These are phyloP conservation scores for Odontomachus brunneus DNA, from an alignment of 1,140 invertebrate genomes.

Conservation along the genomic window DNA sequence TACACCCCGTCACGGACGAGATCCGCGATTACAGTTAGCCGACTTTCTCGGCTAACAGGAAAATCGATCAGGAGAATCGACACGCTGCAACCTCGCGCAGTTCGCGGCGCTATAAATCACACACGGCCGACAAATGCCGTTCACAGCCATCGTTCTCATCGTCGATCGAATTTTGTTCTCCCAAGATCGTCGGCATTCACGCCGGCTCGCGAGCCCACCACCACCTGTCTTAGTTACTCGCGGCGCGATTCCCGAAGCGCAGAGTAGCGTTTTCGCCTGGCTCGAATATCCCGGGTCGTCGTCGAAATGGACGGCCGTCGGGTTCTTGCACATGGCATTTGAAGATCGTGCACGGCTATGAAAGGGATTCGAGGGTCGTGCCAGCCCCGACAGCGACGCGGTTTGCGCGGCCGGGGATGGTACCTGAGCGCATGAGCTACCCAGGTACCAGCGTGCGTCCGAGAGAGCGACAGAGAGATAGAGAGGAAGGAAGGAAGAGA, in stretches of 20 bases:
- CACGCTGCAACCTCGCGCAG: background rate
- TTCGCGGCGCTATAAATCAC: slow-evolving; percentile 50
- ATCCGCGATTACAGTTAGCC: too few relatives aligned
- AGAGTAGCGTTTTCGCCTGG: slow-evolving; percentile 22
- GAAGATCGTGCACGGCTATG: slow-evolving; percentile 58
- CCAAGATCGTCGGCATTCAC: slow-evolving; percentile 41
- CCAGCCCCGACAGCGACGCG: slow-evolving; percentile 36
- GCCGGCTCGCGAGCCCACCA: background rate
- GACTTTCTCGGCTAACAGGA: too few relatives aligned
- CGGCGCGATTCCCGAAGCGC: slow-evolving; percentile 14
- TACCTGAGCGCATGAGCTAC: background rate
- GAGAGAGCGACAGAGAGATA: too few relatives aligned
- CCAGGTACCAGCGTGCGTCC: too few relatives aligned
- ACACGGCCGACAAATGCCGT: slow-evolving; percentile 35
- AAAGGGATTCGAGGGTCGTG: slow-evolving; percentile 60
- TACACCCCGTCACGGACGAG: too few relatives aligned
- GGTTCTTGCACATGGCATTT: slow-evolving; percentile 60
- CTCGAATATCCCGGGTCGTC: slow-evolving; percentile 26
- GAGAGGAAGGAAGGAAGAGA: background rate
- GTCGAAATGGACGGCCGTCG: slow-evolving; percentile 27
- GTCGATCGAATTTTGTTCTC: background rate
- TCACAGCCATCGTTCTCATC: slow-evolving; percentile 22
- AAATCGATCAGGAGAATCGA: slow-evolving; percentile 19
- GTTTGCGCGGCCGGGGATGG: background rate
- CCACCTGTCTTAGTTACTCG: slow-evolving; percentile 31